phyloP scores from a whole-genome alignment of 1,140 invertebrate species.

The Rhysida immarginata region DNA sequence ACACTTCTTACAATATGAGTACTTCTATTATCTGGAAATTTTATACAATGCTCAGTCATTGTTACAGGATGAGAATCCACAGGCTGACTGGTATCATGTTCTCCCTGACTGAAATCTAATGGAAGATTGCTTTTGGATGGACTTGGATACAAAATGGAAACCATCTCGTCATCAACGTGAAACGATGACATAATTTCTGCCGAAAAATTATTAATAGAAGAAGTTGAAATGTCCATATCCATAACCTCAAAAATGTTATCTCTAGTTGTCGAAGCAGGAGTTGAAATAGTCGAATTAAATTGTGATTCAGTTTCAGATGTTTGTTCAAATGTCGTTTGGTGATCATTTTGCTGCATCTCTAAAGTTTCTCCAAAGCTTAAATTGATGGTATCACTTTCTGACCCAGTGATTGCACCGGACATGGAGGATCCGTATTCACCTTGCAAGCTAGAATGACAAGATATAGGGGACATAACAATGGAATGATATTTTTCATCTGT shows the following conservation, averaged over 20 bases:
- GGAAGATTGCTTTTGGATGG: too few relatives aligned
- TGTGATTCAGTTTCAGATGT: neutral
- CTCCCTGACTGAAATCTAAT: too few relatives aligned
- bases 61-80: too few relatives aligned
- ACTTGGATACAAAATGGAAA: too few relatives aligned
- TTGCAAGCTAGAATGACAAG: neutral
- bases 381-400: neutral
- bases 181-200: too few relatives aligned
- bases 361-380: neutral
- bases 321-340: neutral
- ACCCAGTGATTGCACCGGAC: neutral
- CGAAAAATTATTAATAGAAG: too few relatives aligned
- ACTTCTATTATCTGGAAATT: too few relatives aligned
- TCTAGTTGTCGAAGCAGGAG: neutral
- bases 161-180: too few relatives aligned
- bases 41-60: too few relatives aligned
- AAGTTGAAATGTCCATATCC: too few relatives aligned
- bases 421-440: neutral
- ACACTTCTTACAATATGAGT: neutral
- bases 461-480: neutral
- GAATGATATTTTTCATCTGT: too few relatives aligned
- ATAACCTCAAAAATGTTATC: neutral
- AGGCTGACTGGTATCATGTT: too few relatives aligned
- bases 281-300: neutral
- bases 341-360: neutral